Percentiles rank a stretch among this genome's conserved stretches.
These are phyloP conservation scores for Lutraria lutraria DNA, from an alignment of 2,888 invertebrate genomes.

Conservation along the genomic window DNA sequence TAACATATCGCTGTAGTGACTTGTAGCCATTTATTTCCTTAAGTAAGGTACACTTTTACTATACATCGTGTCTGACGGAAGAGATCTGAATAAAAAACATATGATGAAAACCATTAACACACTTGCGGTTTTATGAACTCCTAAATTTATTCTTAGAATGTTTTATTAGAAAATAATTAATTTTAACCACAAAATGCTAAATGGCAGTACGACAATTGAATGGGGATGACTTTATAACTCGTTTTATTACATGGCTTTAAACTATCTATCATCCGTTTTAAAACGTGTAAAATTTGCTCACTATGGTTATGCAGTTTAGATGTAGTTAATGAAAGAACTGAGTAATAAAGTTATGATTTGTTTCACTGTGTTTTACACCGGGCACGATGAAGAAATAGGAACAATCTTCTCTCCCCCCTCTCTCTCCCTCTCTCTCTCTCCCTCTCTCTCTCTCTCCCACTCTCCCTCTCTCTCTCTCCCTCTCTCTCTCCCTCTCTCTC, in stretches of 20 bases:
- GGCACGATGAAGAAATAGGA: no score
- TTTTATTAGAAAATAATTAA: not conserved
- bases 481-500: no score
- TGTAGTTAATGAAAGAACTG: no score
- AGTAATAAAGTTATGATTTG: no score
- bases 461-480: no score
- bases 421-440: no score
- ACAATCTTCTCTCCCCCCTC: no score
- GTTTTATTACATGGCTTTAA: not conserved
- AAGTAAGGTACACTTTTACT: not conserved
- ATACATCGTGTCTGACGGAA: not conserved
- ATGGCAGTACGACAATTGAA: not conserved
- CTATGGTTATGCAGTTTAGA: not conserved
- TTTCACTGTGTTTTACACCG: no score
- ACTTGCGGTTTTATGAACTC: not conserved
- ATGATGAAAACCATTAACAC: not conserved
- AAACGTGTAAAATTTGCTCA: not conserved
- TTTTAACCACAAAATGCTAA: not conserved
- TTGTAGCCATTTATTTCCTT: constrained; percentile 21
- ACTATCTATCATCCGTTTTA: not conserved
- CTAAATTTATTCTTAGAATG: constrained; percentile 6
- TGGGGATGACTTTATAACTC: not conserved
- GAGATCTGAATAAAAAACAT: not conserved
- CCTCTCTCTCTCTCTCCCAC: no score
- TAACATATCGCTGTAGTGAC: not conserved